phyloP scores from a whole-genome alignment of 2,888 invertebrate genomes.

The Sesia apiformis region DNA sequence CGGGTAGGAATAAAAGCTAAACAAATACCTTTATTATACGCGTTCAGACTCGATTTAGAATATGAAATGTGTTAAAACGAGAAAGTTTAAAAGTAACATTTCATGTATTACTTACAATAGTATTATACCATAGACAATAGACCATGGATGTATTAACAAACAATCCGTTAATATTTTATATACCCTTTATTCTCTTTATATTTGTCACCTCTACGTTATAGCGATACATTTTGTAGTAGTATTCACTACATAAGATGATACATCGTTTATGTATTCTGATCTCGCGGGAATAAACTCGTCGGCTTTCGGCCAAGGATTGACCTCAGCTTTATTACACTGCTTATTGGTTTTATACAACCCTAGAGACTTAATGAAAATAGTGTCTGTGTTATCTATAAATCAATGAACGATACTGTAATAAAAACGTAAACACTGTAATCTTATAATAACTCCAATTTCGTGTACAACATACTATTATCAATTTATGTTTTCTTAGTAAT shows the following conservation, averaged over 20 bases:
- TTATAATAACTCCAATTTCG: no score
- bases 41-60: no score
- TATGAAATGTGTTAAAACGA: no score
- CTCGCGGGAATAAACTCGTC: slow-evolving; percentile 24
- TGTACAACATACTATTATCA: no score
- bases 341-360: slow-evolving; percentile 42
- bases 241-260: slow-evolving; percentile 14
- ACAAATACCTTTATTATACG: no score
- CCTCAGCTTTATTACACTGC: slow-evolving; percentile 35
- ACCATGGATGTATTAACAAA: neutral
- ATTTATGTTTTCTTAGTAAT: no score
- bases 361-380: slow-evolving; percentile 32
- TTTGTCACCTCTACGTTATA: slow-evolving; percentile 8
- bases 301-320: slow-evolving; percentile 28
- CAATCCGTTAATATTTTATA: neutral
- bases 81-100: no score
- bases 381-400: slow-evolving; percentile 9
- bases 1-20: no score
- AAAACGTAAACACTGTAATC: no score
- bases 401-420: slow-evolving; percentile 1
- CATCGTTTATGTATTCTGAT: slow-evolving; percentile 28
- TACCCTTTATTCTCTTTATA: neutral
- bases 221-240: neutral
- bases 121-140: no score
- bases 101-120: no score